These are phyloP conservation scores for Caenorhabditis sinica DNA, from an alignment of 2,888 invertebrate genomes.

Conservation along the genomic window DNA sequence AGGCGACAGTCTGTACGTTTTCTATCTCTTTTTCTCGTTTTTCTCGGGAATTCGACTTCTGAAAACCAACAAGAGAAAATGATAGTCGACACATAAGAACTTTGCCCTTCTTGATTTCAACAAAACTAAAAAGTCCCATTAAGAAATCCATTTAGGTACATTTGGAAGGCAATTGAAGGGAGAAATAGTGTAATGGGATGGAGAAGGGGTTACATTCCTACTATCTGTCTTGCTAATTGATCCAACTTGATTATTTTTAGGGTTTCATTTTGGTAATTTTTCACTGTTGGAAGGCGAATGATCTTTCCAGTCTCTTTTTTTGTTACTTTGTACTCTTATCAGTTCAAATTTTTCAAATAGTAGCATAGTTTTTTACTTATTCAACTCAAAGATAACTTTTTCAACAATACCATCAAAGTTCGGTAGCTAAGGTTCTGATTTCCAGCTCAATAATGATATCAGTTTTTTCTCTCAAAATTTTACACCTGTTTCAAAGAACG, in stretches of 20 bases:
- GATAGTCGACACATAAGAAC: slow-evolving; percentile 38
- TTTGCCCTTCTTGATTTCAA: slow-evolving; percentile 41
- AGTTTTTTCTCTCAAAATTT: not conserved
- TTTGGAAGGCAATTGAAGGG: slow-evolving; percentile 12
- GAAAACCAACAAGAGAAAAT: not conserved
- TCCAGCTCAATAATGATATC: too few relatives aligned
- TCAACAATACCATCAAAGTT: too few relatives aligned
- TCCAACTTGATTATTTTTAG: slow-evolving; percentile 3
- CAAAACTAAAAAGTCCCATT: slow-evolving; percentile 51
- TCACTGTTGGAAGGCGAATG: not conserved
- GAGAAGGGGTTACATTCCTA: slow-evolving; percentile 24
- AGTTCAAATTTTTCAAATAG: not conserved
- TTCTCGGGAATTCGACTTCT: slow-evolving; percentile 10
- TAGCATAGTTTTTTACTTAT: not conserved
- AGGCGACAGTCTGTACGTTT: slow-evolving; percentile 68
- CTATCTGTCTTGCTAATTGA: slow-evolving; percentile 25
- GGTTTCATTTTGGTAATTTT: too few relatives aligned
- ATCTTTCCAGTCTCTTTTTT: not conserved
- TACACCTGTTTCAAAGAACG: not conserved
- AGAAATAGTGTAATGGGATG: slow-evolving; percentile 37
- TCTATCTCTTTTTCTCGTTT: slow-evolving; percentile 5
- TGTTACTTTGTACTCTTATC: not conserved
- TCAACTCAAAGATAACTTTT: too few relatives aligned
- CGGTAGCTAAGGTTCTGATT: too few relatives aligned
- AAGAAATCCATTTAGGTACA: slow-evolving; percentile 42